phyloP scores from a whole-genome alignment of 2,888 invertebrate genomes.

The Biston betularia region DNA sequence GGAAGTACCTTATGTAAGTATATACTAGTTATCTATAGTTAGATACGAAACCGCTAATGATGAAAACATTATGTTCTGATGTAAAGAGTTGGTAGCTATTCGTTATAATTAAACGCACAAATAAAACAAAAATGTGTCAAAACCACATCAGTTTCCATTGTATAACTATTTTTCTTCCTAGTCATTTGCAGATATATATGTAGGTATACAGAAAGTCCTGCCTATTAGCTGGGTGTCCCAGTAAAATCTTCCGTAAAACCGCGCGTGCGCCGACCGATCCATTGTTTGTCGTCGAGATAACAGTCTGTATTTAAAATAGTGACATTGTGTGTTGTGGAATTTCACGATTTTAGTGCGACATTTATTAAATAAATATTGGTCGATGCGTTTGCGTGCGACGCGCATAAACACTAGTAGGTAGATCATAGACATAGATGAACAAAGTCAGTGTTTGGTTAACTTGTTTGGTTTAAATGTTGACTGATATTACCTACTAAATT shows the following conservation, averaged over 20 bases:
- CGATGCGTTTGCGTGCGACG: conserved; percentile 18
- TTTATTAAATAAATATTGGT: conserved; percentile 35
- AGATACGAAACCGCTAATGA: too few species aligned
- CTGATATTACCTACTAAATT: too few species aligned
- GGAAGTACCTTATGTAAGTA: too few species aligned
- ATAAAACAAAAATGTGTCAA: too few species aligned
- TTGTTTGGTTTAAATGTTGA: too few species aligned
- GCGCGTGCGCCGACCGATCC: conserved; percentile 10
- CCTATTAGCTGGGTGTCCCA: background rate
- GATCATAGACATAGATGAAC: background rate
- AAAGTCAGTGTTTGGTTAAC: background rate
- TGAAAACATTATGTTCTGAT: too few species aligned
- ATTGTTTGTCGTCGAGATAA: conserved; percentile 25
- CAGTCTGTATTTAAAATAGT: conserved; percentile 19
- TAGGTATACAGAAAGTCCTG: background rate
- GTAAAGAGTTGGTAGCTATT: too few species aligned
- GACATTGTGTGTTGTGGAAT: conserved; percentile 33
- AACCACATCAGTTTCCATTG: too few species aligned
- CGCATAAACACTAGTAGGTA: conserved; percentile 5
- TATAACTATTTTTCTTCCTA: too few species aligned
- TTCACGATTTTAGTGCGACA: conserved; percentile 27
- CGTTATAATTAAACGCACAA: too few species aligned
- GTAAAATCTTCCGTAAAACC: conserved; percentile 19
- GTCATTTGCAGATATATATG: too few species aligned
- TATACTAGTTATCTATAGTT: too few species aligned